Conservation (phyloP, 2,113 vertebrate species). For the Piprites chloris region DNA sequence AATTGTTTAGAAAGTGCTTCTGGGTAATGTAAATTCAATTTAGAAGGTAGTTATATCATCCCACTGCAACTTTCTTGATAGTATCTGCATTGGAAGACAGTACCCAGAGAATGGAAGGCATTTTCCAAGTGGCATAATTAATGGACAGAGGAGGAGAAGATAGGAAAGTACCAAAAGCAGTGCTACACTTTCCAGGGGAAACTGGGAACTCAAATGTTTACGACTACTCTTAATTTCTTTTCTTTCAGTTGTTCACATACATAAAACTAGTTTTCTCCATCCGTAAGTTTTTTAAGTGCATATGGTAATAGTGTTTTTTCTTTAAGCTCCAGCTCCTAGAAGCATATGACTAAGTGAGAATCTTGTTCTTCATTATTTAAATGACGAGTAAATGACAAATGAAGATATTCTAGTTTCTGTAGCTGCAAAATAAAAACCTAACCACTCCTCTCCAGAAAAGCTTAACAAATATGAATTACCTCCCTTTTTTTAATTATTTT, state of each 20-base stretch:
- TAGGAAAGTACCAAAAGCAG: neutral
- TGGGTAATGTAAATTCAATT: conserved; percentile 21
- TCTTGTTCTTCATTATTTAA: conserved; percentile 39
- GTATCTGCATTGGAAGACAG: neutral
- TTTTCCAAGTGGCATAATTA: neutral
- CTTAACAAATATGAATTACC: neutral
- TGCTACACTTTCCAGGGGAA: neutral
- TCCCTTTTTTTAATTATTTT: neutral
- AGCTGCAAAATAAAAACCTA: conserved; percentile 26
- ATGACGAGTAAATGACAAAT: conserved; percentile 20
- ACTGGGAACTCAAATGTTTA: neutral
- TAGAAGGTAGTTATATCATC: neutral
- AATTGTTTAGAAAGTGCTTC: conserved; percentile 28
- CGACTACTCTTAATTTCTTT: neutral
- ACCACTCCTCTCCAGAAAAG: neutral
- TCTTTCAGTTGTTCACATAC: neutral
- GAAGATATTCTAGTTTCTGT: conserved; percentile 23
- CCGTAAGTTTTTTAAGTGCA: neutral
- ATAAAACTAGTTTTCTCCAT: neutral
- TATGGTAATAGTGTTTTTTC: neutral
- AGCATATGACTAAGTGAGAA: conserved; percentile 40
- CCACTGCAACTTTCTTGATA: neutral
- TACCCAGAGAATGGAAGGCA: neutral
- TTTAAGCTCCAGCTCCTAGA: neutral
- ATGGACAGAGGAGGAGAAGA: neutral